Evolutionary conservation across 35 echinoderm and acorn worm species (phyloP), one percentile per base, ranked within the genome.

Genomic region (Apostichopus japonicus): DNA sequence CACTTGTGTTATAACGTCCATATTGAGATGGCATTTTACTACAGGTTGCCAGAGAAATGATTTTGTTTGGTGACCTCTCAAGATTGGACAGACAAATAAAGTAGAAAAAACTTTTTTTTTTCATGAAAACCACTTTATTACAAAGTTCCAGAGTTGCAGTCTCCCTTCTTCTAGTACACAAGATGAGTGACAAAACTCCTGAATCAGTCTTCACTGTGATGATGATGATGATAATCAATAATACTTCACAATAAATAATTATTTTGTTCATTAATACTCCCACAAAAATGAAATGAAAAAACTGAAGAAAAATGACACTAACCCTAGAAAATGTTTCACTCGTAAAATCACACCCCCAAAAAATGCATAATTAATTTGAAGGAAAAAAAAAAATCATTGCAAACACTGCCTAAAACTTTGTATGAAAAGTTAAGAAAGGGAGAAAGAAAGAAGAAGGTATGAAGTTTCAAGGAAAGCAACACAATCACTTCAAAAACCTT

Each of bases 171-270:
- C 61, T 89, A 89, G 67, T 89, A 89, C 86, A 89, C 86, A 72
- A 89, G 67, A 15, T 89, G 86, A 89, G 86, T 89, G 86, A 58
- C 86, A 89, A 67, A 89, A 89, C 59, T 89, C 52, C 86, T 89
- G 23, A 89, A 51, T 57, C 56, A 55, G 21, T 55, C 57, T 84
- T 44, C 33, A 44, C 54, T 57, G 81, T 57, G 8, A 57, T 89
- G 56, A 89, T 33, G 56, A 89, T 33, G 27, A 33, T 44, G 2
- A 44, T 44, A 44, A 44, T 89, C 72, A 89, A 89, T 89, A 89
- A 89, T 89, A 89, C 86, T 75, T 44, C 86, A 89, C 86, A 89
- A 89, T 89, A 89, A 89, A 89, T 89, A 89, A 89, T 89, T 89
- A 84, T 84, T 44, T 84, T 84, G 81, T 57, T 84, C 81, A 84